These are phyloP conservation scores for Pterobdella sp. DNA, from an alignment of 2,888 invertebrate genomes.

Conservation along the genomic window DNA sequence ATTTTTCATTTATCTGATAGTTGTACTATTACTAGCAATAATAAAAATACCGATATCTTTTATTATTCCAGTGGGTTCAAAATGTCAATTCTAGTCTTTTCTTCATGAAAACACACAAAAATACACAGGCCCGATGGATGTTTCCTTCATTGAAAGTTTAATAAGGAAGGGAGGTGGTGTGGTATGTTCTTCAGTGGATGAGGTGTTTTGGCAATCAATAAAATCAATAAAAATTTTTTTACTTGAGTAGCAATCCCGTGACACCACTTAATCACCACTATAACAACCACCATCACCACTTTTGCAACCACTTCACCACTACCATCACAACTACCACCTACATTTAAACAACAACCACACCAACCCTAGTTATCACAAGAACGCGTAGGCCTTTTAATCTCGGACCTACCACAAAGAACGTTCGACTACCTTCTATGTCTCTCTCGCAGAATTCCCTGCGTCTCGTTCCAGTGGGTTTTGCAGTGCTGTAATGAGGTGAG, in stretches of 20 bases:
- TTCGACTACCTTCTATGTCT: not conserved
- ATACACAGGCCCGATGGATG: slow-evolving; percentile 7
- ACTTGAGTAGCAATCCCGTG: not conserved
- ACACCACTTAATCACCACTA: not conserved
- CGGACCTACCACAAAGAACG: not conserved
- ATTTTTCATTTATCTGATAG: no score
- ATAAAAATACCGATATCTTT: no score
- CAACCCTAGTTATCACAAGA: not conserved
- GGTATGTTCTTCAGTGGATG: no score
- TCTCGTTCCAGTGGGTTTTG: not conserved
- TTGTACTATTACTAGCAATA: no score
- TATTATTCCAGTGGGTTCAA: no score
- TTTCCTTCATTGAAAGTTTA: not conserved
- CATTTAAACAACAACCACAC: not conserved
- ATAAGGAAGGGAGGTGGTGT: not conserved
- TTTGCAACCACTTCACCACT: not conserved
- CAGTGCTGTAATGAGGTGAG: slow-evolving; percentile 2
- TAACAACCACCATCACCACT: not conserved
- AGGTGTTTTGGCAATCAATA: not conserved
- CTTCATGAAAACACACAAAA: no score
- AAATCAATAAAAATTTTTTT: not conserved
- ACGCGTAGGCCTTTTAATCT: not conserved
- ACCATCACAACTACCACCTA: not conserved
- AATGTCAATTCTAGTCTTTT: no score
- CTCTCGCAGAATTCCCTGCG: not conserved